These are phyloP conservation scores for Odontophorus gujanensis DNA, from an alignment of 2,113 vertebrate genomes.

Conservation along the genomic window DNA sequence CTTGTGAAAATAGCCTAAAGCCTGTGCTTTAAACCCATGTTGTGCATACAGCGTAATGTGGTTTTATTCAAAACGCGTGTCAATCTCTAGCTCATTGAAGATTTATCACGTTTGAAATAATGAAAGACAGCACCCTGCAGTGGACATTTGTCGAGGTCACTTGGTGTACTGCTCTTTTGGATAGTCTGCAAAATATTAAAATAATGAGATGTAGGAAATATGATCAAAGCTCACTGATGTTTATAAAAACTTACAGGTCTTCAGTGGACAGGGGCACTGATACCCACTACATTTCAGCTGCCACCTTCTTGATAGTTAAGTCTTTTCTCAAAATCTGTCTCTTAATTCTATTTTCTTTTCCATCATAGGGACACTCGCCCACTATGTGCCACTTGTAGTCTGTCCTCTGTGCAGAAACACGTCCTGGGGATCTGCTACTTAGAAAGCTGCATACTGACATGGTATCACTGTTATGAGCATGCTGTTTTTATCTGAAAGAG, in stretches of 20 bases:
- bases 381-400: neutral
- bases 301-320: neutral
- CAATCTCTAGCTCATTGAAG: neutral
- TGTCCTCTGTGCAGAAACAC: neutral
- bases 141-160: neutral
- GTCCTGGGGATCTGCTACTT: fast-evolving
- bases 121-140: neutral
- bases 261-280: neutral
- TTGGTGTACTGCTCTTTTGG: neutral
- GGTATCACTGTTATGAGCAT: fast-evolving
- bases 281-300: neutral
- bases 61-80: neutral
- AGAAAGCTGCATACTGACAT: neutral
- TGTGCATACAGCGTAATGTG: neutral
- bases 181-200: neutral
- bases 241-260: neutral
- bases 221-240: neutral
- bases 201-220: neutral
- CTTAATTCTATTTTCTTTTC: neutral
- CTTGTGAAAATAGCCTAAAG: neutral
- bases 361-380: fast-evolving
- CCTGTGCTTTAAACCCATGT: neutral
- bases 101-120: neutral
- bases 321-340: neutral
- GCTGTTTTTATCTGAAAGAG: neutral